Base-by-base conservation (phyloP, 1,140 invertebrate genomes). In the Leptopilina clavipes region DNA sequence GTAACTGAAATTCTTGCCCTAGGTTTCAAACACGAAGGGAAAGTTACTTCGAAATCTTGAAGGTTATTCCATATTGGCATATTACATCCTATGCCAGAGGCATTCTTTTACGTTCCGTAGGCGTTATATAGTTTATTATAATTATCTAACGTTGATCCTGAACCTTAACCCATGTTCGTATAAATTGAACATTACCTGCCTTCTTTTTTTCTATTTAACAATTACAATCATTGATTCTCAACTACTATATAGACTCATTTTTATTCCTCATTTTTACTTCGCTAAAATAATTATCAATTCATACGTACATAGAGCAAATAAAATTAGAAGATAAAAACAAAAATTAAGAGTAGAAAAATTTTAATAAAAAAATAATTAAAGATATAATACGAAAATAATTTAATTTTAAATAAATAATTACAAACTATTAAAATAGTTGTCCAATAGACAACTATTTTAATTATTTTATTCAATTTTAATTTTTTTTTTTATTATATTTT, bases 1-100 rank as follows among this genome's bases (percentile, higher is more conserved):
- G 59, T 65, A 37, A 65, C 14, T 31, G 9, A 65, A 31, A 31
- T 65, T 65, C 59, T 65, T 65, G 59, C 59, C 59, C 59, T 65
- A 65, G 22, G 59, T 65, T 65, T 65, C 59, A 19, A 12, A 65
- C 10, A 31, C 22, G 25, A 65, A 65, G 59, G 59, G 59, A 65
- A 65, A 65, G 59, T 65, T 31, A 65, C 59, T 65, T 65, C 59
- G 59, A 65, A 65, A 65, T 31, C 59, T 25, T 65, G 59, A 65
- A 65, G 59, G 59, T 65, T 65, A 65, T 65, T 65, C 22, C 25
- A 37, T 6, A 52, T 52, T 52, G 48, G 48, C 48, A 52, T 52
- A 52, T 65, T 65, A n/a, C 59, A 65, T 65, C 59, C 59, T n/a
- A 65, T 12, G 25, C 25, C 22, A 31, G 12, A 25, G 59, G 25